Percentiles rank a stretch among this genome's conserved stretches.
Evolutionary conservation across 1,140 invertebrate genomes (phyloP).

Genomic region (Eurosta solidaginis): DNA sequence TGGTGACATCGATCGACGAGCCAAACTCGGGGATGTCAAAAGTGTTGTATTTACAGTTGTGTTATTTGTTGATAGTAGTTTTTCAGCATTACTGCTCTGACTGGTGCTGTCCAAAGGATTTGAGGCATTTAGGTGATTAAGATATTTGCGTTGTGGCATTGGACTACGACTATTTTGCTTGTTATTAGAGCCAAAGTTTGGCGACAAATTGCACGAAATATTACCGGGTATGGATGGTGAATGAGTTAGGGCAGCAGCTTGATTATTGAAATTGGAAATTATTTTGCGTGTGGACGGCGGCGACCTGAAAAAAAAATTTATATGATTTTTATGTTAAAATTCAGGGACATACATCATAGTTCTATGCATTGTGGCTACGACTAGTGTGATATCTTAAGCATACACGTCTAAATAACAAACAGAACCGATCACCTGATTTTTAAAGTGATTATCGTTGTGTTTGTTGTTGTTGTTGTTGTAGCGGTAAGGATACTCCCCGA

Average conservation of each 20-base stretch:
- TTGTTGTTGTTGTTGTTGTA: no score
- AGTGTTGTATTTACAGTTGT: neutral
- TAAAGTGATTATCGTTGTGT: no score
- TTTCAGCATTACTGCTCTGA: slow-evolving; percentile 7
- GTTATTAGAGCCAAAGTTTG: slow-evolving; percentile 36
- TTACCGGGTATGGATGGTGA: neutral
- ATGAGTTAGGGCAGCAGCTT: neutral
- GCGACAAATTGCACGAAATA: slow-evolving; percentile 34
- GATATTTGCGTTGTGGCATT: slow-evolving; percentile 60
- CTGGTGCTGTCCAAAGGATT: slow-evolving; percentile 14
- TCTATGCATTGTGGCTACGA: no score
- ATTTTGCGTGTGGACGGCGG: slow-evolving; percentile 54
- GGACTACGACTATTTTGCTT: slow-evolving; percentile 64
- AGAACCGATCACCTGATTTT: no score
- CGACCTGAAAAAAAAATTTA: slow-evolving; percentile 42
- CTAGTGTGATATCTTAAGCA: no score
- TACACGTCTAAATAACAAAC: no score
- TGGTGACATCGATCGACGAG: slow-evolving; percentile 59
- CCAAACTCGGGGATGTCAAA: slow-evolving; percentile 35
- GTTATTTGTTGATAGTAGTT: slow-evolving; percentile 25
- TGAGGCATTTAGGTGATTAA: slow-evolving; percentile 37
- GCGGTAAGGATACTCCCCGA: no score
- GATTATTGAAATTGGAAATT: slow-evolving; percentile 39
- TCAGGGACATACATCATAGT: no score
- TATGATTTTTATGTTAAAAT: neutral